phyloP scores from a whole-genome alignment of 1,140 invertebrate species.

The Atta cephalotes region DNA sequence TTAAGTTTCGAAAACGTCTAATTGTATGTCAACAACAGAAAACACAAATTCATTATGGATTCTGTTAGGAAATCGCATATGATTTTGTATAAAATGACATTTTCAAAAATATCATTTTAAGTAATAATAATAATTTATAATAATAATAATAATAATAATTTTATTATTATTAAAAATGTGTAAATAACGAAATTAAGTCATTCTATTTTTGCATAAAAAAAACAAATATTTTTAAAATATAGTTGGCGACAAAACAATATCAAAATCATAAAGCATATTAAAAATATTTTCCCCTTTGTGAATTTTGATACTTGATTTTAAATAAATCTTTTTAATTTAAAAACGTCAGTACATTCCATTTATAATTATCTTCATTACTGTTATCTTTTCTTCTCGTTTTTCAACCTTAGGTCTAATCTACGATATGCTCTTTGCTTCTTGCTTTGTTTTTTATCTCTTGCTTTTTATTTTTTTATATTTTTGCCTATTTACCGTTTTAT shows the following conservation, averaged over 20 bases:
- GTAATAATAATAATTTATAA: no score
- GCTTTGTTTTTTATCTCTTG: no score
- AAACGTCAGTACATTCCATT: neutral
- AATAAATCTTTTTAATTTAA: neutral
- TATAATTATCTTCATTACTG: neutral
- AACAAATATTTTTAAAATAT: neutral
- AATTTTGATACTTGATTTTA: neutral
- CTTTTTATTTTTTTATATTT: no score
- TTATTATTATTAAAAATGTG: neutral
- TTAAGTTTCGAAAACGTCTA: neutral
- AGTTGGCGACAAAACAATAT: neutral
- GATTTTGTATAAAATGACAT: neutral
- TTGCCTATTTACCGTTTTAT: no score
- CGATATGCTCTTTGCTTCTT: no score
- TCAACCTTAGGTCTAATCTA: no score
- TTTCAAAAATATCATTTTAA: neutral
- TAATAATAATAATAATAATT: no score
- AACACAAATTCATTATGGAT: neutral
- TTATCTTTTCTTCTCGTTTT: neutral
- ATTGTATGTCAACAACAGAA: neutral
- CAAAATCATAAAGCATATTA: neutral
- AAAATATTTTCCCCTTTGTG: neutral
- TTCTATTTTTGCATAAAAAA: neutral
- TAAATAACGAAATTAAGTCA: neutral
- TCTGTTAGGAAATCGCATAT: neutral